Conservation (phyloP, 2,797 vertebrate genomes). For the Pseudochaenichthys georgianus region DNA sequence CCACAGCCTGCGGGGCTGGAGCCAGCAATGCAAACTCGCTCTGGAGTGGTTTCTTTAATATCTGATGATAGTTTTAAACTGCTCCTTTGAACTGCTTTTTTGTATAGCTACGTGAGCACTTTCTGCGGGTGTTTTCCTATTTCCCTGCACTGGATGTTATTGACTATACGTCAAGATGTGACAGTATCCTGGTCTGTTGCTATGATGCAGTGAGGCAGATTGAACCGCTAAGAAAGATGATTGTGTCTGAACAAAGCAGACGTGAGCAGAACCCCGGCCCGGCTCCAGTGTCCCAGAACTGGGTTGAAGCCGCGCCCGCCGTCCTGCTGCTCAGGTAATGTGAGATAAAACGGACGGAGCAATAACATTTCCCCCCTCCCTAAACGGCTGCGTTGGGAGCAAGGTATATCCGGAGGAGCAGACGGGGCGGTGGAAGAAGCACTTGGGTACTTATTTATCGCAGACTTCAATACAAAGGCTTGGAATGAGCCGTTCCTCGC, state of each 20-base stretch:
- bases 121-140: neutral
- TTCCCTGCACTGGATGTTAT: neutral
- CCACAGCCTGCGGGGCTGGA: conserved; percentile 52
- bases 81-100: conserved; percentile 17
- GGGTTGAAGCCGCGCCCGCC: conserved; percentile 38
- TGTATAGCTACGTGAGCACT: conserved; percentile 8
- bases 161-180: conserved; percentile 2
- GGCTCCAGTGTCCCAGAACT: conserved; percentile 37
- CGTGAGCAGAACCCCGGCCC: conserved; percentile 35
- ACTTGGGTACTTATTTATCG: conserved; percentile 65
- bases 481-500: conserved; percentile 45
- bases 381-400: conserved; percentile 59
- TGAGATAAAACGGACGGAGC: conserved; percentile 73
- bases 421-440: conserved; percentile 49
- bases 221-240: conserved; percentile 6
- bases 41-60: conserved; percentile 37
- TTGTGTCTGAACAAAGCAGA: conserved; percentile 41
- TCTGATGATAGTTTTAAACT: conserved; percentile 16
- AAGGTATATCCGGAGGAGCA: conserved; percentile 63
- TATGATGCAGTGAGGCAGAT: conserved; percentile 10
- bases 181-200: neutral
- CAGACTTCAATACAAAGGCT: conserved; percentile 57
- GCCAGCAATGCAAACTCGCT: conserved; percentile 49
- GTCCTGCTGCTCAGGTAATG: conserved; percentile 71
- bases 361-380: conserved; percentile 68